Conservation (phyloP, 2,888 invertebrate genomes). For the Hedya salicella region DNA sequence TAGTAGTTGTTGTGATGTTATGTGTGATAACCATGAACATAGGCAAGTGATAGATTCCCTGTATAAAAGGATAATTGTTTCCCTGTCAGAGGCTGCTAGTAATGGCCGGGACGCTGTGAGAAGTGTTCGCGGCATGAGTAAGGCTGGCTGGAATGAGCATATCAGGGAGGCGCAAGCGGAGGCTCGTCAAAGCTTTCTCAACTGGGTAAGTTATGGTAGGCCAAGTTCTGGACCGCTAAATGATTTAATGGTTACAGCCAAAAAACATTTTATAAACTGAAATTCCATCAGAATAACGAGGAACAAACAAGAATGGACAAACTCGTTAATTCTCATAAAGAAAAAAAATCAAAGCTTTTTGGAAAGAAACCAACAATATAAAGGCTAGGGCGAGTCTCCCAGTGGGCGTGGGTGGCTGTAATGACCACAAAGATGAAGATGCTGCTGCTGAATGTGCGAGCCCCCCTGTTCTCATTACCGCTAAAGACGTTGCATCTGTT, state of each 20-base stretch:
- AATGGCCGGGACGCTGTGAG: background rate
- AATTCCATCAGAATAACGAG: too few species aligned
- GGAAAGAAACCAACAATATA: too few species aligned
- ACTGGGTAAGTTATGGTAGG: slow-evolving; percentile 3
- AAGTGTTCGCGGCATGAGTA: background rate
- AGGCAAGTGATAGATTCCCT: slow-evolving; percentile 2
- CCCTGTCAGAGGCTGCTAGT: slow-evolving; percentile 2
- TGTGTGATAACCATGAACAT: slow-evolving; percentile 5
- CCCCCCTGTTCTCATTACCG: too few species aligned
- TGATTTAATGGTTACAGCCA: background rate
- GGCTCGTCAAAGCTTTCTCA: slow-evolving; percentile 2
- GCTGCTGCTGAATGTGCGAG: too few species aligned
- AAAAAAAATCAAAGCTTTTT: too few species aligned
- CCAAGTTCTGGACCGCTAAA: too few species aligned
- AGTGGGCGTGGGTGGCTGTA: too few species aligned
- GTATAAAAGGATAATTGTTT: slow-evolving; percentile 2
- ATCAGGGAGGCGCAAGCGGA: background rate
- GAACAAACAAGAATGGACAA: too few species aligned
- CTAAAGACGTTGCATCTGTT: too few species aligned
- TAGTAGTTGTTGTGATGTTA: background rate
- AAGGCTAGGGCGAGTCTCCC: too few species aligned
- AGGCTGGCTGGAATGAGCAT: background rate
- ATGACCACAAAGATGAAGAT: too few species aligned
- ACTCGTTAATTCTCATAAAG: too few species aligned
- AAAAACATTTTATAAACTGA: slow-evolving; percentile 6